Conservation (phyloP, 1,140 invertebrate genomes). For the Samia ricini region DNA sequence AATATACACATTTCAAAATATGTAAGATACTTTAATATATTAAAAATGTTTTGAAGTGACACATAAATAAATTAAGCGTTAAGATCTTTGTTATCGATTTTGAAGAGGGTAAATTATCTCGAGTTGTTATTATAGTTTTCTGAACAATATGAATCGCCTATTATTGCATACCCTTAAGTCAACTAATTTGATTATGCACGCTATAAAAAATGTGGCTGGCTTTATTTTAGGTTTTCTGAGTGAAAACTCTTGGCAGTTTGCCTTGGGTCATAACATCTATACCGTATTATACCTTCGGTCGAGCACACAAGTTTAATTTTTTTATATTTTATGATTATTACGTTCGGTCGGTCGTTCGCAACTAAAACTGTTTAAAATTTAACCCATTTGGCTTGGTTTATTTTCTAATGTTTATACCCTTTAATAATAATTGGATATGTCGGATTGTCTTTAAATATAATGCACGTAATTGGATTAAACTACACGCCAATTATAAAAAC, state of each 20-base stretch:
- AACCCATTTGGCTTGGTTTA: background rate
- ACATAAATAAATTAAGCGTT: too few relatives aligned
- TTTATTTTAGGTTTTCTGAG: background rate
- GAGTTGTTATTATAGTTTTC: too few relatives aligned
- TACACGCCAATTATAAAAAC: too few relatives aligned
- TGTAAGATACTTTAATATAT: too few relatives aligned
- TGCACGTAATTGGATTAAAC: too few relatives aligned
- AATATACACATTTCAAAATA: too few relatives aligned
- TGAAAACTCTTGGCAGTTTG: conserved; percentile 18
- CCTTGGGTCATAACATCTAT: conserved; percentile 15
- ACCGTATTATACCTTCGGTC: conserved; percentile 16
- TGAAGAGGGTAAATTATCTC: background rate
- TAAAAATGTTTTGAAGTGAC: too few relatives aligned
- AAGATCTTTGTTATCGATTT: background rate
- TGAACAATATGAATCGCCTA: background rate
- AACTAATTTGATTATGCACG: background rate
- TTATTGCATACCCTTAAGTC: background rate
- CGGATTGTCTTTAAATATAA: too few relatives aligned
- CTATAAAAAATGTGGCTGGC: background rate
- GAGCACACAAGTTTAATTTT: conserved; percentile 16
- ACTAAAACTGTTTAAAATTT: background rate
- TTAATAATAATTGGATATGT: background rate
- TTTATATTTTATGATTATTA: conserved; percentile 19
- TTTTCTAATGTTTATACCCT: background rate
- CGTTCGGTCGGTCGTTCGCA: background rate